Percentiles rank a stretch among this genome's conserved stretches.
phyloP scores from a whole-genome alignment of 2,888 invertebrate species.

The Leptopterna dolabrata region DNA sequence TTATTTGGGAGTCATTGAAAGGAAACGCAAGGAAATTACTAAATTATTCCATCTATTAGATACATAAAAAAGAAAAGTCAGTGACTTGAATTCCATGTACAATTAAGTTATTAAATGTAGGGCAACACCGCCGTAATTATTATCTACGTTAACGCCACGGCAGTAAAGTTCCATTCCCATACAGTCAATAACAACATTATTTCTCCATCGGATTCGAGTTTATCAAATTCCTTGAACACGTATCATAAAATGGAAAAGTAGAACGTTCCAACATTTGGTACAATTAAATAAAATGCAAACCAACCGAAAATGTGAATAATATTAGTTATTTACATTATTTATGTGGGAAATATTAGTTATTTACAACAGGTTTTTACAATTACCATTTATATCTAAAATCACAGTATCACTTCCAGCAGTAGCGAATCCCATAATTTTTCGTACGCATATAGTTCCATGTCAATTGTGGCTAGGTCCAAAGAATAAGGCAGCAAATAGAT shows the following conservation, averaged over 20 bases:
- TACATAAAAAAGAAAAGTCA: not conserved
- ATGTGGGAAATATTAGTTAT: not conserved
- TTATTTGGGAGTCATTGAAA: not conserved
- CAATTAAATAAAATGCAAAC: not conserved
- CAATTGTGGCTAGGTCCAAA: not conserved
- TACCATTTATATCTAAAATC: slow-evolving; percentile 27
- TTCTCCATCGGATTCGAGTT: too few relatives aligned
- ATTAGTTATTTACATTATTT: too few relatives aligned
- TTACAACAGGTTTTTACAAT: not conserved
- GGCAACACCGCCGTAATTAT: too few relatives aligned
- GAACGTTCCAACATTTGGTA: not conserved
- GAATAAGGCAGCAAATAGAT: not conserved
- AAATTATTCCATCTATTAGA: not conserved
- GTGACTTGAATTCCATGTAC: too few relatives aligned
- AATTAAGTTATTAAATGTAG: too few relatives aligned
- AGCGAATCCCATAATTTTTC: slow-evolving; percentile 6
- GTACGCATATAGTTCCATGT: not conserved
- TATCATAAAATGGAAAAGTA: not conserved
- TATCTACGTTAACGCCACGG: not conserved
- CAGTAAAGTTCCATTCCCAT: not conserved
- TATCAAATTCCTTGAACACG: not conserved
- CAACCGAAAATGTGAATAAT: not conserved
- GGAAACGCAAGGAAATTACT: not conserved
- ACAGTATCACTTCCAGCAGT: slow-evolving; percentile 27
- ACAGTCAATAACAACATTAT: too few relatives aligned